These are phyloP conservation scores for Ferdinandea cuprea DNA, from an alignment of 2,888 invertebrate species.

Conservation along the genomic window DNA sequence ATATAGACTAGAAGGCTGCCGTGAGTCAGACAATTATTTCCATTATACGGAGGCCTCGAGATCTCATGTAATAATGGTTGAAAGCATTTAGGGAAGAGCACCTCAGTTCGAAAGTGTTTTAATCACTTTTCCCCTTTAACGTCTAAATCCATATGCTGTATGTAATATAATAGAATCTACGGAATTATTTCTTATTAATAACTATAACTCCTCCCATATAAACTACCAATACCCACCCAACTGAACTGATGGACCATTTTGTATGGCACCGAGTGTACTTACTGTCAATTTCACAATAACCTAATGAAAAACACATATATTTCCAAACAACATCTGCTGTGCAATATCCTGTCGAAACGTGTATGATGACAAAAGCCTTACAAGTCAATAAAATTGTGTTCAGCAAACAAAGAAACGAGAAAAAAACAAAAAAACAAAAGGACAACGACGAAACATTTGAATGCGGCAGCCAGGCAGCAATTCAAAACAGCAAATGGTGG, in stretches of 20 bases:
- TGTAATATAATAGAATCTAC: no score
- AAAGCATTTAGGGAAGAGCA: no score
- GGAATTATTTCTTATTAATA: no score
- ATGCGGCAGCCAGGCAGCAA: slow-evolving; percentile 24
- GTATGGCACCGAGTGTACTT: slow-evolving; percentile 44
- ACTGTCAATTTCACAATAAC: slow-evolving; percentile 28
- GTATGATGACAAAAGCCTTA: slow-evolving; percentile 53
- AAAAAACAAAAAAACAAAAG: neutral
- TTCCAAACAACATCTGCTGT: slow-evolving; percentile 32
- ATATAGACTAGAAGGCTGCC: no score
- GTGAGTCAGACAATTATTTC: no score
- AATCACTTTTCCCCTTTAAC: no score
- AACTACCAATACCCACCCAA: slow-evolving; percentile 31
- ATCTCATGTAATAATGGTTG: no score
- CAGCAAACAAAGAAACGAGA: no score
- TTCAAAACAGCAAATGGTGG: slow-evolving; percentile 35
- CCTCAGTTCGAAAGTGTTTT: no score
- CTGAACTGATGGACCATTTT: slow-evolving; percentile 45
- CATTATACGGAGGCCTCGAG: no score
- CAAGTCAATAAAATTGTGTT: slow-evolving; percentile 69
- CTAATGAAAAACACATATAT: slow-evolving; percentile 40
- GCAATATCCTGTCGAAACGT: slow-evolving; percentile 26
- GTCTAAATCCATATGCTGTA: no score
- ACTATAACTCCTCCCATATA: no score
- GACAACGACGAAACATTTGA: slow-evolving; percentile 29